These are phyloP conservation scores for Caracal caracal DNA, from an alignment of 2,113 vertebrate species.

Conservation along the genomic window DNA sequence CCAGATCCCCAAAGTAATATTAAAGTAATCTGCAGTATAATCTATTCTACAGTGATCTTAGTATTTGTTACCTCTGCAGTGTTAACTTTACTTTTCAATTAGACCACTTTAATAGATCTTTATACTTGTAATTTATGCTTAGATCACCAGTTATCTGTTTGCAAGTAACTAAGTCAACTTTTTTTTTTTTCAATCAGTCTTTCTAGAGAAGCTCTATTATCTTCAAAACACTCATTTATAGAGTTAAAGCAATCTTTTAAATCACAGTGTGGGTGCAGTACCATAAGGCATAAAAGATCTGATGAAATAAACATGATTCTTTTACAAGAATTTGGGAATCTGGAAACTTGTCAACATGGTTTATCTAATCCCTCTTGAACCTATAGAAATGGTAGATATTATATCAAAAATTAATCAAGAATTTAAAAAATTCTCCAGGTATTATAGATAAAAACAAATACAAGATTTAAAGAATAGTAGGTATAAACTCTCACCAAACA, in stretches of 20 bases:
- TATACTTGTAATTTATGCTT: neutral
- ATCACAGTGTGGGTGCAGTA: neutral
- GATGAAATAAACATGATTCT: neutral
- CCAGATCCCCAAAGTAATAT: neutral
- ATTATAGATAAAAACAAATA: neutral
- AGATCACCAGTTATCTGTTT: neutral
- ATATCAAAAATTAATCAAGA: neutral
- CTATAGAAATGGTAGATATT: neutral
- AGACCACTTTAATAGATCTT: neutral
- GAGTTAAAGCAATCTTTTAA: neutral
- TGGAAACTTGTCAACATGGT: neutral
- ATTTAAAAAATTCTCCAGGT: neutral
- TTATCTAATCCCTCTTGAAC: neutral
- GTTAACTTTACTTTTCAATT: neutral
- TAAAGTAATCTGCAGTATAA: neutral
- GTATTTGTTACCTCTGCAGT: neutral
- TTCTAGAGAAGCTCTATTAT: neutral
- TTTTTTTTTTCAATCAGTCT: neutral
- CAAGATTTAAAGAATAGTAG: neutral
- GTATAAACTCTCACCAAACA: neutral
- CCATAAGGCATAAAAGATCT: neutral
- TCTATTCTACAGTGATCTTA: neutral
- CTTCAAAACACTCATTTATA: neutral
- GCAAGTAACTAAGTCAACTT: neutral
- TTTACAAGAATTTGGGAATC: neutral